Base-by-base conservation (phyloP, 2,888 invertebrate genomes). In the Phortica okadai region DNA sequence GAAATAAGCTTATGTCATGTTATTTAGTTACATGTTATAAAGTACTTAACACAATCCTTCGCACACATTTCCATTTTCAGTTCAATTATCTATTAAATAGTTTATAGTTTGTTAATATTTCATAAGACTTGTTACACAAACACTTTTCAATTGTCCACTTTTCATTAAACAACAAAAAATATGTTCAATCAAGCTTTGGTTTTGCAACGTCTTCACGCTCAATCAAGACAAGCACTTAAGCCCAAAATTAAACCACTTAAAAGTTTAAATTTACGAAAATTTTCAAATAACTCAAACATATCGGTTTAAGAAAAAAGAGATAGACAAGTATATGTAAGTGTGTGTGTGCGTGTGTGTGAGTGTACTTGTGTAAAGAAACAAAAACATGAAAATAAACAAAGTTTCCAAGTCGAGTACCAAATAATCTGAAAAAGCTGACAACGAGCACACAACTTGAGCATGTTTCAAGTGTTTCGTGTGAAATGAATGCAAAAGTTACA, bases 401-500 rank as follows among this genome's bases (percentile, higher is more conserved):
- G 59, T 73, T 73, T 44, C 59, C 21, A 44, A 42, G 25, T 73
- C 59, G 25, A 73, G 73, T 59, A 44, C 73, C 41, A 59, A 73
- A 73, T 59, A 73, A 73, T 73, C 73, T 59, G 44, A 73, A 73
- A 73, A 73, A 73, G 73, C 73, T 73, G 73, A 73, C 73, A 73
- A 59, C 42, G 25, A 73, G 73, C 73, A 58, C 59, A 73, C 58
- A 85, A 85, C 83, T 86, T 85, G 80, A 81, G 82, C 84, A 77
- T 78, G 81, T 80, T 69, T 74, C 77, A 76, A 78, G 78, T 74
- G 78, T 64, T 79, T 75, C 69, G 69, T 45, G 69, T 69, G 45
- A 69, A 69, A 69, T 62, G 62, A 62, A 62, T 76, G 80, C 74
- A 77, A 84, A 84, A 86, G 78, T 85, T 85, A 85, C 86, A 85